Conservation (phyloP, 2,888 invertebrate species). For the Venusia cambrica region DNA sequence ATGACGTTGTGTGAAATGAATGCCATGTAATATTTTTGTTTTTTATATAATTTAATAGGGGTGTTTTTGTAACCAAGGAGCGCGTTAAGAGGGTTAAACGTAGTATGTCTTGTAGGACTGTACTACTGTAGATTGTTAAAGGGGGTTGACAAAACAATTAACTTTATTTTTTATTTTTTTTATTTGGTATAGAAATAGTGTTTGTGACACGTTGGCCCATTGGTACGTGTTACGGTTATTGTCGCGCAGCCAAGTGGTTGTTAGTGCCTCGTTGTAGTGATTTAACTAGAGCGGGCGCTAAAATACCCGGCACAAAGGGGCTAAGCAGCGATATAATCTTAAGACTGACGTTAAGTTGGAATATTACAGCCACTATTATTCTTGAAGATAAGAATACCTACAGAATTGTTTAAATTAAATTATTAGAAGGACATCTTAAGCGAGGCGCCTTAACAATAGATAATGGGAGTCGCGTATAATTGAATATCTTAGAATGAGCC, state of each 20-base stretch:
- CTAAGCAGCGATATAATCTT: constrained; percentile 51
- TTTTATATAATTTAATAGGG: no score
- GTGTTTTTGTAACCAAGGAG: no score
- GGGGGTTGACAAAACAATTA: no score
- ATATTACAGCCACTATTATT: constrained; percentile 54
- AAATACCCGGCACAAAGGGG: constrained; percentile 47
- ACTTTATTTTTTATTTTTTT: constrained; percentile 1
- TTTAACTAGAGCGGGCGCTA: constrained; percentile 46
- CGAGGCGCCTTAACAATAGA: constrained; percentile 26
- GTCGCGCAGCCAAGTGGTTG: constrained; percentile 30
- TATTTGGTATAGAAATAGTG: no score
- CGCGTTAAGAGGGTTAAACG: no score
- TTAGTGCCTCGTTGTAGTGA: constrained; percentile 49
- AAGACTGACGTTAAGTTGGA: constrained; percentile 50
- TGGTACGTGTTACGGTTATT: no score
- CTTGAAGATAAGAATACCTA: constrained; percentile 43
- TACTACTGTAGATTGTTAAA: no score
- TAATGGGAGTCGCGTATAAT: constrained; percentile 26
- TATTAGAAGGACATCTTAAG: constrained; percentile 34
- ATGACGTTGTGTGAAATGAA: no score
- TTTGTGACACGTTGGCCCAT: no score
- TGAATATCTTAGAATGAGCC: constrained; percentile 25
- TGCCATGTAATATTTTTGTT: no score
- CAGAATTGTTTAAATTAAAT: constrained; percentile 49
- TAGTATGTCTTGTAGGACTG: no score